phyloP scores from a whole-genome alignment of 92 coral and sea anemone genomes.

The Ricordea florida region DNA sequence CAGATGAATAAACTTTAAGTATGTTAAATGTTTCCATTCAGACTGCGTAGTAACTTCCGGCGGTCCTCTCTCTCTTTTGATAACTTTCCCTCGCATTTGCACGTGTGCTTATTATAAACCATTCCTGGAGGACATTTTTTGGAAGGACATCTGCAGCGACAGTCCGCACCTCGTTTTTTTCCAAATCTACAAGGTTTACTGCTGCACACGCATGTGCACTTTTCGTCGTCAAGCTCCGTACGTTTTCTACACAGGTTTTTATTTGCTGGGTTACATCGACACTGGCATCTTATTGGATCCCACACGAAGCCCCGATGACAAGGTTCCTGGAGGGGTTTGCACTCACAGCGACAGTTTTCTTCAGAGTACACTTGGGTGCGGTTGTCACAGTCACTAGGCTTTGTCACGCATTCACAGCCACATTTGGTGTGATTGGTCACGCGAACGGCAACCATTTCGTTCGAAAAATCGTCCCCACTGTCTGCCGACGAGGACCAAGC shows the following conservation, averaged over 20 bases:
- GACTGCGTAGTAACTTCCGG: no score
- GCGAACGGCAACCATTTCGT: neutral
- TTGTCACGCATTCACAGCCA: slow-evolving; percentile 57
- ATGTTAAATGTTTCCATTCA: no score
- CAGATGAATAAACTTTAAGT: no score
- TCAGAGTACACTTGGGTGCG: slow-evolving; percentile 35
- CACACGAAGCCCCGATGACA: neutral
- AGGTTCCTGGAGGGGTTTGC: neutral
- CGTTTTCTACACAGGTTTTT: neutral
- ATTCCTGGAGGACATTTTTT: neutral
- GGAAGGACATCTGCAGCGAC: slow-evolving; percentile 3
- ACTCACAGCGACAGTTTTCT: slow-evolving; percentile 27
- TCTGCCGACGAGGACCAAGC: slow-evolving; percentile 1
- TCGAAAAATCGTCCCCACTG: neutral
- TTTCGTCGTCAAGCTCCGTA: neutral
- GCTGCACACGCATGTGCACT: slow-evolving; percentile 20
- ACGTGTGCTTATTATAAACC: neutral
- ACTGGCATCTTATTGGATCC: slow-evolving; percentile 32
- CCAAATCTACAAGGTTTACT: neutral
- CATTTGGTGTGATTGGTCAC: slow-evolving; percentile 75
- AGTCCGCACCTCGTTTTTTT: slow-evolving; percentile 5
- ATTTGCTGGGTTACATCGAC: neutral
- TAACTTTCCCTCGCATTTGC: neutral
- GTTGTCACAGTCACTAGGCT: slow-evolving; percentile 69
- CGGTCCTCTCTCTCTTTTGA: neutral